Evolutionary conservation across 2,888 invertebrate species (phyloP), one percentile per base, ranked within the genome.

Genomic region (Zootermopsis nevadensis): DNA sequence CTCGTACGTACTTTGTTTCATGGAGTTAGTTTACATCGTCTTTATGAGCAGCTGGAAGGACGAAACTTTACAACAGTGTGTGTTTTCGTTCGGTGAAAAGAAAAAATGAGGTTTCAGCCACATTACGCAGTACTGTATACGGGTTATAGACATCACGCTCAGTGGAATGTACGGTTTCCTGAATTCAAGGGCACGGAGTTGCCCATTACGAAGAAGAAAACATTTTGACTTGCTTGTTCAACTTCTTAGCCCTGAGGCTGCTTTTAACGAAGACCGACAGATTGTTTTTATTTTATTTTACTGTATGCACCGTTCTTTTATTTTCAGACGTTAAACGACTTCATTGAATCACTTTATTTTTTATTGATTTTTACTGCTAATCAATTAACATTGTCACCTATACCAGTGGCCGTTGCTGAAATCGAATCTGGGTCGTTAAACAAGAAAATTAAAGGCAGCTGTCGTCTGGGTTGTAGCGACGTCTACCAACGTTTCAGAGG

Each of bases 141-240:
- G 19, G 30, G n/a, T 31, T 76, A 42, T 38, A 31, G 42, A 38
- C 76, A n/a, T 76, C 76, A 76, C 42, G 76, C 38, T 27, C 42
- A 4, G 42, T n/a, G 76, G 42, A 76, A 42, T 76, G 42, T 42
- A 27, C 42, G 42, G 42, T 42, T 76, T 76, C 76, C 76, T 76
- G 76, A 76, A 76, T 42, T 42, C 76, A 76, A 76, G 76, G 76
- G 10, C 76, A 42, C 33, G 15, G 60, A n/a, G n/a, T 27, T 24
- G n/a, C 24, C n/a, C 24, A 60, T 7, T 60, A n/a, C 2, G 24
- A 60, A 60, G 2, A n/a, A 60, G n/a, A 60, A 60, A 60, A 60
- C n/a, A 60, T 7, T 10, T 60, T 60, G 8, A 15, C 53, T 53
- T 53, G 53, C 19, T 15, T 53, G 53, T 6, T 53, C 8, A 53